Evolutionary conservation across 2,113 vertebrate genomes (phyloP).

Genomic region (Fulmarus glacialis): DNA sequence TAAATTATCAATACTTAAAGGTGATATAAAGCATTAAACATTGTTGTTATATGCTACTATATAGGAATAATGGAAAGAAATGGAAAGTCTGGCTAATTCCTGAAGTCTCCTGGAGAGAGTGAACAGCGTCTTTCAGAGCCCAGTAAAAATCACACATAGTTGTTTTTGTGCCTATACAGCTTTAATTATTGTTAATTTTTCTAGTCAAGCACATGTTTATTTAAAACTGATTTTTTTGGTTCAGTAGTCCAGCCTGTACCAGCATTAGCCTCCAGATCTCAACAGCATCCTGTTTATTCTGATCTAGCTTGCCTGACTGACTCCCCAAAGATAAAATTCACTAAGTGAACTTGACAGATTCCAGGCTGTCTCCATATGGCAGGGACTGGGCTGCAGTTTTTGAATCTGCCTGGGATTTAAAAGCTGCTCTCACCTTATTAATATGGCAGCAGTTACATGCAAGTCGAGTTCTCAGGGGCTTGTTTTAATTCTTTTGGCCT

Average conservation of each 20-base stretch:
- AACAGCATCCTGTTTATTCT: conserved; percentile 75
- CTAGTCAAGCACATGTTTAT: conserved; percentile 41
- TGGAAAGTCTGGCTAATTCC: neutral
- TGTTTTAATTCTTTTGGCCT: conserved; percentile 62
- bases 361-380: conserved; percentile 86
- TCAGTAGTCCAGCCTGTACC: conserved; percentile 65
- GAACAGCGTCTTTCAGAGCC: neutral
- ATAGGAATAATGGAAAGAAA: neutral
- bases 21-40: neutral
- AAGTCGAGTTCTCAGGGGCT: conserved; percentile 70
- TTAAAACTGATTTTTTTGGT: conserved; percentile 58
- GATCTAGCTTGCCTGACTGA: conserved; percentile 78
- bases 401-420: conserved; percentile 69
- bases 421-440: conserved; percentile 82
- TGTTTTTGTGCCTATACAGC: neutral
- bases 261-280: conserved; percentile 77
- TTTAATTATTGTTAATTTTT: conserved; percentile 66
- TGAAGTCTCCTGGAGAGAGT: neutral
- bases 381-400: conserved; percentile 68
- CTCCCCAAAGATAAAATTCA: conserved; percentile 82
- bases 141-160: neutral
- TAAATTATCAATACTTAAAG: neutral
- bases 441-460: conserved; percentile 78
- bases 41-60: neutral
- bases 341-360: conserved; percentile 88